These are phyloP conservation scores for Clarias platycephalus DNA, from an alignment of 2,797 vertebrate genomes.

Conservation along the genomic window DNA sequence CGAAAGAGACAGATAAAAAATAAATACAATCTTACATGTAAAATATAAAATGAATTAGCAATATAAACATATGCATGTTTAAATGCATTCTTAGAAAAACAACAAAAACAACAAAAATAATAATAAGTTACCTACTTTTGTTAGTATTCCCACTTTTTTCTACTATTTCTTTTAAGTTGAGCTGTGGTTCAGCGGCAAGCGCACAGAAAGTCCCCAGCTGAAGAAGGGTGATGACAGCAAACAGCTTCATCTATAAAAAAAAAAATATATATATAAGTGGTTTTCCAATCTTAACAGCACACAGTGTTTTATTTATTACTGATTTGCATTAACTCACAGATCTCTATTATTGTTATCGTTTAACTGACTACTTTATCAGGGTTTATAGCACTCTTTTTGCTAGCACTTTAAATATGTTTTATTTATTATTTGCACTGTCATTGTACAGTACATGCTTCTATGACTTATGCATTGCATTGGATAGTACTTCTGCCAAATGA, in stretches of 20 bases:
- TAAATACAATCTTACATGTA: no score
- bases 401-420: not conserved
- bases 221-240: conserved; percentile 32
- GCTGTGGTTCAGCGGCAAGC: not conserved
- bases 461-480: not conserved
- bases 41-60: not conserved
- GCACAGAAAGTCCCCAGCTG: conserved; percentile 32
- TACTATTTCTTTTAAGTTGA: conserved; percentile 34
- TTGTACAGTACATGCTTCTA: not conserved
- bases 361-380: not conserved
- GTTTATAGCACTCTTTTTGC: not conserved
- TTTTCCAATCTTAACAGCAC: not conserved
- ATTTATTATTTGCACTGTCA: not conserved
- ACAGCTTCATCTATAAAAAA: conserved; percentile 45
- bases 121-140: conserved; percentile 2
- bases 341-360: not conserved
- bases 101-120: not conserved
- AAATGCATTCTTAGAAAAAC: no score
- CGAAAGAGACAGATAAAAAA: not conserved
- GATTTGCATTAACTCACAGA: not conserved
- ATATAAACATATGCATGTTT: no score
- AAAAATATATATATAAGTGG: not conserved
- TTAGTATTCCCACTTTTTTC: conserved; percentile 5
- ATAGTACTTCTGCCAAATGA: not conserved
- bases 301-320: not conserved